These are phyloP conservation scores for Zosterops lateralis DNA, from an alignment of 2,113 vertebrate genomes.

Conservation along the genomic window DNA sequence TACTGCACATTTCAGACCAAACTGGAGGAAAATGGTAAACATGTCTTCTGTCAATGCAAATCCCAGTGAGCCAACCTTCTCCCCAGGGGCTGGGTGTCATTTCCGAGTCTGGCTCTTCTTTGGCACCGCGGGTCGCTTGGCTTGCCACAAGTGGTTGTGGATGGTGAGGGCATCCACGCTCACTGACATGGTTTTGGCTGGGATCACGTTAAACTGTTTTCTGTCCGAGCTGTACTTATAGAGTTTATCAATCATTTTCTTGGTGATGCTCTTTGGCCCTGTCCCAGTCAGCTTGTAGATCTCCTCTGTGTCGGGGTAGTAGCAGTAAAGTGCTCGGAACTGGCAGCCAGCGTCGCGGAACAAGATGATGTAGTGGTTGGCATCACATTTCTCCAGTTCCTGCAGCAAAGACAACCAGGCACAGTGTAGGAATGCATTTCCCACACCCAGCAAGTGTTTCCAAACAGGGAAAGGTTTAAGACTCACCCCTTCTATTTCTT, in stretches of 20 bases:
- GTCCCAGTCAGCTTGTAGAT: conserved; percentile 90
- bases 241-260: conserved; percentile 95
- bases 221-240: conserved; percentile 97
- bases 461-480: too few species aligned
- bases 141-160: conserved; percentile 94
- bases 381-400: conserved; percentile 94
- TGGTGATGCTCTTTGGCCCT: conserved; percentile 85
- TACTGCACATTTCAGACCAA: conserved; percentile 54
- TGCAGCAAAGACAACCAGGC: conserved; percentile 27
- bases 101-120: conserved; percentile 81
- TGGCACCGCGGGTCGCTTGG: conserved; percentile 85
- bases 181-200: conserved; percentile 92
- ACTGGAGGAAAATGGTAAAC: conserved; percentile 33
- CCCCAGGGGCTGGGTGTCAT: conserved; percentile 49
- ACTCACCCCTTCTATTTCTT: too few species aligned
- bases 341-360: conserved; percentile 95
- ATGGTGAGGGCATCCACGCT: conserved; percentile 95
- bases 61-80: neutral
- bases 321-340: conserved; percentile 90
- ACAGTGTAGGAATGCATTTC: too few species aligned
- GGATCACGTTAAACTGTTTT: conserved; percentile 94
- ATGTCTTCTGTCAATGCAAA: neutral
- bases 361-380: conserved; percentile 94
- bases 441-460: too few species aligned
- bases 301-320: conserved; percentile 88